Evolutionary conservation across 2,797 vertebrate species (phyloP).

Genomic region (Brachyalestes nurse): DNA sequence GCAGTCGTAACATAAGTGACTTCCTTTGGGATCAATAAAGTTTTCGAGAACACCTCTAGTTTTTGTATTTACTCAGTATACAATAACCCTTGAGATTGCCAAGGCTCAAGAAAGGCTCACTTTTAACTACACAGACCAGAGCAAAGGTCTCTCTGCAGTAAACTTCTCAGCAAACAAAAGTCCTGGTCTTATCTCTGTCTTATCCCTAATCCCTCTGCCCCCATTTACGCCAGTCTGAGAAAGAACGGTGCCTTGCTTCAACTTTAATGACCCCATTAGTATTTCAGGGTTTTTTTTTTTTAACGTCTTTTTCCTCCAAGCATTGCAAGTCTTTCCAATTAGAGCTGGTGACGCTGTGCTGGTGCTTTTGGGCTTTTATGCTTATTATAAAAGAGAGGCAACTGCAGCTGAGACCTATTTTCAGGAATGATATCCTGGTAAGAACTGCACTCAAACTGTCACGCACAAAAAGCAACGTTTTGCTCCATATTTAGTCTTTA

Average conservation of each 20-base stretch:
- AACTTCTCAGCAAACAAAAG: slow-evolving; percentile 44
- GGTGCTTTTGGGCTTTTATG: slow-evolving; percentile 13
- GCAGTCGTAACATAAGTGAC: too few relatives aligned
- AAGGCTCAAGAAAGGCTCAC: slow-evolving; percentile 22
- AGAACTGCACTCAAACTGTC: background rate
- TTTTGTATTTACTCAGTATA: slow-evolving; percentile 16
- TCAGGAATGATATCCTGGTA: background rate
- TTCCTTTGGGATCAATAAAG: too few relatives aligned
- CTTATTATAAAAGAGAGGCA: background rate
- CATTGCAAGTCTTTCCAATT: background rate
- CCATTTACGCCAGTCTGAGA: slow-evolving; percentile 1
- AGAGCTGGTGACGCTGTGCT: background rate
- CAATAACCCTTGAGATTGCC: slow-evolving; percentile 12
- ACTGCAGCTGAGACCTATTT: background rate
- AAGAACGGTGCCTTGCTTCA: slow-evolving; percentile 21
- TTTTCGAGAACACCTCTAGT: background rate
- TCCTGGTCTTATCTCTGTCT: slow-evolving; percentile 33
- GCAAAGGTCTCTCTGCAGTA: slow-evolving; percentile 54
- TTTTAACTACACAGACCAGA: slow-evolving; percentile 38
- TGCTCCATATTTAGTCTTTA: background rate
- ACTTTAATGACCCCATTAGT: background rate
- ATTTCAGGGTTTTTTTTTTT: background rate
- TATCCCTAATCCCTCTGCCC: slow-evolving; percentile 15
- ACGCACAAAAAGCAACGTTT: background rate
- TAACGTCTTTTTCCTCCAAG: background rate